Base-by-base conservation (phyloP, 1,140 invertebrate species). In the Sesamia nonagrioides region DNA sequence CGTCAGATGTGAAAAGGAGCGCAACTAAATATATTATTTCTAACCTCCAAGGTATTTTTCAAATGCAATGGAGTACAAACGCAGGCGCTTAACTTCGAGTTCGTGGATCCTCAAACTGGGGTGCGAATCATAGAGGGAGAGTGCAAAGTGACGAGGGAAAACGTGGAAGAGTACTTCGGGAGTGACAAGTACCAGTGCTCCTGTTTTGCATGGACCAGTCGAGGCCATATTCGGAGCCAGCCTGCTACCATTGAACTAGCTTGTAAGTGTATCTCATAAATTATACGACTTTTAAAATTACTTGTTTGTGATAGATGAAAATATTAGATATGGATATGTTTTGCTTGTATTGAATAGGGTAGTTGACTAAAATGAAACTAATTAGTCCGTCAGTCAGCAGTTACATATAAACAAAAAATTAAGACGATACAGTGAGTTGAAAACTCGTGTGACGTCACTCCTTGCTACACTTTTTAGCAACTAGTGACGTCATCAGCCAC, bases 161-260 rank as follows among this genome's bases (percentile, higher is more conserved):
- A 98, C 79, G 98, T 99, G 42, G 98, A 99, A 81, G 98, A 99
- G 89, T 98, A 97, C 91, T 98, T 98, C 87, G 97, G 97, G 9
- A 96, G 96, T 77, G 97, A 98, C 50, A 98, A 97, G 86, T 98
- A 97, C 94, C 97, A 97, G 89, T 99, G 98, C 93, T 97, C 98
- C 72, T 99, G 98, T 91, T 96, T 98, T 80, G 98, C 98, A 2
- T 98, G 97, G 97, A 96, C 97, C 72, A 96, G 96, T 48, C 94
- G 96, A 78, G 97, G 94, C 6, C 96, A 97, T 81, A 97, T 97
- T 82, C 96, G 97, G 86, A 98, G 98, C 92, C 97, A 97, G 85
- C 96, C 97, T 0, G 98, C 98, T 54, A 96, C 96, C 21, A 96
- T 99, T 42, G 97, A 98, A 85, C 96, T 98, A 80, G 98, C 98